Percentiles rank a stretch among this genome's conserved stretches.
These are phyloP conservation scores for Sphyrna mokarran DNA, from an alignment of 2,113 vertebrate species.

Conservation along the genomic window DNA sequence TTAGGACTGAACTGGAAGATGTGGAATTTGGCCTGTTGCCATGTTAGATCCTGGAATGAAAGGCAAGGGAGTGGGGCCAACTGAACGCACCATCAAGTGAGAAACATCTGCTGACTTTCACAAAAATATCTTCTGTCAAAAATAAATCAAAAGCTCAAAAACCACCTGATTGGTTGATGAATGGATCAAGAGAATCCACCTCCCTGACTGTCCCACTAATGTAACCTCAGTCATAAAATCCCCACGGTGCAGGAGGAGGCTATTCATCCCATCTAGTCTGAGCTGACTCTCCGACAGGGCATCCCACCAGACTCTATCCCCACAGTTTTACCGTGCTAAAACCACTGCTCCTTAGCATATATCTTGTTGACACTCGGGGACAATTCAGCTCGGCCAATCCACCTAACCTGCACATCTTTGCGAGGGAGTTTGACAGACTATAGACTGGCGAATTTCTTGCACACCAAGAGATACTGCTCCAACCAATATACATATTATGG, in stretches of 20 bases:
- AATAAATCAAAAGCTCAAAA: not conserved
- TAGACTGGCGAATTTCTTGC: not conserved
- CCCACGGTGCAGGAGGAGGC: no score
- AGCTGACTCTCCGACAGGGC: no score
- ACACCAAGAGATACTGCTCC: not conserved
- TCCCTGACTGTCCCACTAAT: no score
- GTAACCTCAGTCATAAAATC: no score
- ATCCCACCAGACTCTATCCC: no score
- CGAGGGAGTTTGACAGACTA: not conserved
- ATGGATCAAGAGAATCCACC: not conserved
- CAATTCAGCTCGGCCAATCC: no score
- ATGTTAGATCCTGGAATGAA: not conserved
- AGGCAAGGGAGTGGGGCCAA: not conserved
- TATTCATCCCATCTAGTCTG: no score
- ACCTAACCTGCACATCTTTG: no score
- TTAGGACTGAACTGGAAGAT: not conserved
- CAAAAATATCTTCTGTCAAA: not conserved
- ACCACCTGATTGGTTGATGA: not conserved
- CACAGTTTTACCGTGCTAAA: no score
- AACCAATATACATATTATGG: not conserved
- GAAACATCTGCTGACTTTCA: no score
- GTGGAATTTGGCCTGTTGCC: not conserved
- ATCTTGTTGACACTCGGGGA: no score
- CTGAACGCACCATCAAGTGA: not conserved
- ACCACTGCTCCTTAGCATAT: no score